These are phyloP conservation scores for Prietella phreatophila DNA, from an alignment of 2,113 vertebrate genomes.

Conservation along the genomic window DNA sequence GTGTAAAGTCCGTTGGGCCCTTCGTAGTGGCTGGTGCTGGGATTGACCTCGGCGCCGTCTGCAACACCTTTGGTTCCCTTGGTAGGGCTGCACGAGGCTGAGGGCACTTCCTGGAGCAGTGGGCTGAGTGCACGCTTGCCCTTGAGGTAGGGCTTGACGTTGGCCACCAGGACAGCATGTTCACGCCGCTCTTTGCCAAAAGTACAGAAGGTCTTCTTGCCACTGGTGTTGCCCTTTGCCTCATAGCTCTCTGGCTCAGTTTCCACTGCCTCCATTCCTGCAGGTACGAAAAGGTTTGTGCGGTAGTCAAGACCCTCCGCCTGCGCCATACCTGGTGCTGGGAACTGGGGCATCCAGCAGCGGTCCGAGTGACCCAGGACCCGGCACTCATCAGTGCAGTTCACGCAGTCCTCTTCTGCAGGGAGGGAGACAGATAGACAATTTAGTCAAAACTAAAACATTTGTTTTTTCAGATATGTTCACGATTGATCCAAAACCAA, in stretches of 20 bases:
- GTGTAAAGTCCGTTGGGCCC: slow-evolving; percentile 84
- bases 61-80: slow-evolving; percentile 90
- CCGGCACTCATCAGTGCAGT: slow-evolving; percentile 98
- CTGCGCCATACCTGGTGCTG: slow-evolving; percentile 75
- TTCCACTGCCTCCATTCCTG: slow-evolving; percentile 87
- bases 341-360: slow-evolving; percentile 99
- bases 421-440: slow-evolving; percentile 51
- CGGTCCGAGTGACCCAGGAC: slow-evolving; percentile 98
- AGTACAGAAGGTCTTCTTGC: slow-evolving; percentile 99
- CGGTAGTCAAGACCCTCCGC: slow-evolving; percentile 97
- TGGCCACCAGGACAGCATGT: slow-evolving; percentile 98
- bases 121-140: slow-evolving; percentile 98
- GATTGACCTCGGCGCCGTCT: slow-evolving; percentile 89
- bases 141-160: slow-evolving; percentile 99
- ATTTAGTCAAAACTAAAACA: neutral
- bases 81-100: slow-evolving; percentile 90
- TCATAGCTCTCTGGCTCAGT: slow-evolving; percentile 93
- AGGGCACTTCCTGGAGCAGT: slow-evolving; percentile 94
- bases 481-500: neutral
- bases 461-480: neutral
- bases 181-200: slow-evolving; percentile 98
- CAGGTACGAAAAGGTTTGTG: slow-evolving; percentile 98
- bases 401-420: slow-evolving; percentile 97
- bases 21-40: slow-evolving; percentile 81
- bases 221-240: slow-evolving; percentile 90